These are phyloP conservation scores for Thunnus thynnus DNA, from an alignment of 2,113 vertebrate species.

Conservation along the genomic window DNA sequence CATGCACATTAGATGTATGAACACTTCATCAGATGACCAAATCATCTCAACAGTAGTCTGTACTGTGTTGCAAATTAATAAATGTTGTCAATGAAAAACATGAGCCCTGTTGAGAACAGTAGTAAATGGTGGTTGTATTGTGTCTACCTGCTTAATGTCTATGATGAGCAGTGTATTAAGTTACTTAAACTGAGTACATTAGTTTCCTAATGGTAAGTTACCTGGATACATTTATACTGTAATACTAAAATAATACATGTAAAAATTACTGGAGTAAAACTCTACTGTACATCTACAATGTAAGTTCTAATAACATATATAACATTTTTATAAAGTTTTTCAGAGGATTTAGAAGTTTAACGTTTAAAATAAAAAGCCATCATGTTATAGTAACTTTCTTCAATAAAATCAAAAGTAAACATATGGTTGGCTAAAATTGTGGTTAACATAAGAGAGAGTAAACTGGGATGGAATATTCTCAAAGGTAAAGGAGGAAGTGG, in stretches of 20 bases:
- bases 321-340: not conserved
- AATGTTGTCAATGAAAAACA: too few species aligned
- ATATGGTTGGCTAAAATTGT: not conserved
- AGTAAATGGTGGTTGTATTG: too few species aligned
- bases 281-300: not conserved
- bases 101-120: too few species aligned
- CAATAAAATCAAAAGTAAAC: not conserved
- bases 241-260: not conserved
- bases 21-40: too few species aligned
- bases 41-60: too few species aligned
- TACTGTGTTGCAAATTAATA: too few species aligned
- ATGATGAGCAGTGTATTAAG: not conserved
- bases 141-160: not conserved
- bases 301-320: not conserved
- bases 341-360: not conserved
- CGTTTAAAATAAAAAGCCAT: not conserved
- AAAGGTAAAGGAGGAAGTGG: not conserved
- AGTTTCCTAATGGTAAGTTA: not conserved
- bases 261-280: not conserved
- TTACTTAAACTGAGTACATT: not conserved
- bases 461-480: constrained; percentile 5
- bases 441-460: not conserved
- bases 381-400: not conserved
- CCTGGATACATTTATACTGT: not conserved
- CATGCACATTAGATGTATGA: not conserved